Base-by-base conservation (phyloP, 1,140 invertebrate genomes). In the Daktulosphaira vitifoliae region DNA sequence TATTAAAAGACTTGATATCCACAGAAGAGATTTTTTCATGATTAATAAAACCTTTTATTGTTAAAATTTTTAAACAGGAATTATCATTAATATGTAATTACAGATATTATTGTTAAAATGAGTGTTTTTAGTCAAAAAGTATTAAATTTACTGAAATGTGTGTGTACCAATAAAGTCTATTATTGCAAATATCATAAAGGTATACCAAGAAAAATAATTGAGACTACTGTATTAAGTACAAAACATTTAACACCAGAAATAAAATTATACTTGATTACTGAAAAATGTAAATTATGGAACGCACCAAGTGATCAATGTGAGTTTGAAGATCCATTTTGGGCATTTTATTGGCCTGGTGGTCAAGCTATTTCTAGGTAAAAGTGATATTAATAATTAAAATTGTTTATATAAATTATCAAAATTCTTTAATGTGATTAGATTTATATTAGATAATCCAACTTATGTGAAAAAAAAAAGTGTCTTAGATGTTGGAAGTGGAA, bases 301-400 rank as follows among this genome's bases (percentile, higher is more conserved):
- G 74, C 75, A 1, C 70, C 69, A 1, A 68, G 65, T 3, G 69
- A 73, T 4, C 59, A 72, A 23, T 68, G 70, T 0, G 71, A 75
- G 0, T 77, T 79, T 37, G 66, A 68, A 23, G 74, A 82, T 39
- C 80, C 80, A 1, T 81, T 78, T 69, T 82, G 80, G 79, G 78
- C 76, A 1, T 81, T 82, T 70, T 82, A 81, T 67, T 82, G 81
- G 81, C 80, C 80, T 1, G 81, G 81, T 1, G 81, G 80, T 3
- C 81, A 82, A 64, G 79, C 76, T 37, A 72, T 79, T 26, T 72
- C 77, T 0, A 78, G 78, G 75, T 81, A 50, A 52, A 37, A 56
- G 4, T 52, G 15, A 46, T 64, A 23, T 64, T 15, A 51, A n/a
- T 1, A 33, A 56, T 33, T 18, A 38, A 52, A 50, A 7, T 26